phyloP scores from a whole-genome alignment of 2,888 invertebrate genomes.

The Drosophila mimica region DNA sequence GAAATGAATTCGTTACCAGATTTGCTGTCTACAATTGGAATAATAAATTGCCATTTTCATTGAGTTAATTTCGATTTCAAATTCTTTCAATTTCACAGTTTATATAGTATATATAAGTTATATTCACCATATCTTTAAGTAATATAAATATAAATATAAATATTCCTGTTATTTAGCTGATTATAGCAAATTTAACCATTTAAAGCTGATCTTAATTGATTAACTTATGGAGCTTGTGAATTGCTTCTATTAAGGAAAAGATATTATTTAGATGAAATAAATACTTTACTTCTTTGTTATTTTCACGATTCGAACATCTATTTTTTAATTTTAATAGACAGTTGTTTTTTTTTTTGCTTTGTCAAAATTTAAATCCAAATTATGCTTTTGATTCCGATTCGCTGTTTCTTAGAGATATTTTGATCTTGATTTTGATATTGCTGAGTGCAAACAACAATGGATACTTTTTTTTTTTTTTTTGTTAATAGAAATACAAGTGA shows the following conservation, averaged over 20 bases:
- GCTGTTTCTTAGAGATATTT: not conserved
- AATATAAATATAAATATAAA: no score
- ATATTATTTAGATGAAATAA: not conserved
- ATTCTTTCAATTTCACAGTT: not conserved
- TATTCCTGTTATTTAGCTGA: no score
- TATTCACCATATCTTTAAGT: no score
- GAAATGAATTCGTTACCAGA: not conserved
- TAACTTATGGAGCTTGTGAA: not conserved
- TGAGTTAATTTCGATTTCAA: not conserved
- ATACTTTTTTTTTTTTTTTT: no score
- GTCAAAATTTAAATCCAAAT: no score
- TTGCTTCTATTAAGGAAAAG: not conserved
- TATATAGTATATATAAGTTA: not conserved
- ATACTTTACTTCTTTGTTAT: not conserved
- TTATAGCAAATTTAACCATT: no score
- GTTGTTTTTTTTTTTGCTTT: no score
- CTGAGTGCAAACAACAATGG: no score
- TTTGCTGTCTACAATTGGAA: not conserved
- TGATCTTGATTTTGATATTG: not conserved
- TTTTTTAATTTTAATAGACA: not conserved
- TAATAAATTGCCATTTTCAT: not conserved
- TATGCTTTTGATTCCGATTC: not conserved
- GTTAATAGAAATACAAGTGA: not conserved
- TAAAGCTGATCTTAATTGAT: not conserved
- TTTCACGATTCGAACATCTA: no score